These are phyloP conservation scores for Spodoptera littoralis DNA, from an alignment of 2,888 invertebrate species.

Conservation along the genomic window DNA sequence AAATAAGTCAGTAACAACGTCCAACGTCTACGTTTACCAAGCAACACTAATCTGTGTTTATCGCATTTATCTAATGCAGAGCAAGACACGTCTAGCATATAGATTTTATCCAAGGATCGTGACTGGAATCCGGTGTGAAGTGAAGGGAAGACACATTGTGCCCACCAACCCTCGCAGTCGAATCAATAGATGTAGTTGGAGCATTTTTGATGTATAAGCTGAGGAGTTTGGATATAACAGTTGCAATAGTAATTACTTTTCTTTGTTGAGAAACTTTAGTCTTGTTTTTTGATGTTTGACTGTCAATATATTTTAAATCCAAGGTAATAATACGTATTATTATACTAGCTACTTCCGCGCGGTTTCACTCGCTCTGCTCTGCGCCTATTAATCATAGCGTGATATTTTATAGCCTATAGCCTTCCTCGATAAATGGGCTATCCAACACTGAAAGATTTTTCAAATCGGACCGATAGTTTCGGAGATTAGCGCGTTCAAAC, in stretches of 20 bases:
- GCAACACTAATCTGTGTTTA: constrained; percentile 59
- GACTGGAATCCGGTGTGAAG: constrained; percentile 59
- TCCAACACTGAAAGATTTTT: too few relatives aligned
- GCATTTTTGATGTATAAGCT: constrained; percentile 26
- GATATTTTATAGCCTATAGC: too few relatives aligned
- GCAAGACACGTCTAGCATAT: constrained; percentile 65
- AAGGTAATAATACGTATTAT: too few relatives aligned
- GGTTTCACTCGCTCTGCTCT: too few relatives aligned
- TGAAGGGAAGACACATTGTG: constrained; percentile 65
- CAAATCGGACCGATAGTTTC: too few relatives aligned
- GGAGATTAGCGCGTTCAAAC: too few relatives aligned
- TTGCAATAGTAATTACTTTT: constrained; percentile 12
- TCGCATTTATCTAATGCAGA: constrained; percentile 56
- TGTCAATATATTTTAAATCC: too few relatives aligned
- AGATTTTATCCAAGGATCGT: constrained; percentile 65
- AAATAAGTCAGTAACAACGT: constrained; percentile 35
- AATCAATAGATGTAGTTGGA: constrained; percentile 57
- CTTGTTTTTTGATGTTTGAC: too few relatives aligned
- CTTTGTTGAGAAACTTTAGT: too few relatives aligned
- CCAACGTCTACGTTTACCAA: constrained; percentile 32
- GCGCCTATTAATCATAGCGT: too few relatives aligned
- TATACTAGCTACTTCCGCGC: too few relatives aligned
- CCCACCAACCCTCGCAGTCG: constrained; percentile 60
- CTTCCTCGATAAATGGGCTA: too few relatives aligned
- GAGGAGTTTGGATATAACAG: not conserved